These are phyloP conservation scores for Agrotis ipsilon DNA, from an alignment of 2,888 invertebrate genomes.

Conservation along the genomic window DNA sequence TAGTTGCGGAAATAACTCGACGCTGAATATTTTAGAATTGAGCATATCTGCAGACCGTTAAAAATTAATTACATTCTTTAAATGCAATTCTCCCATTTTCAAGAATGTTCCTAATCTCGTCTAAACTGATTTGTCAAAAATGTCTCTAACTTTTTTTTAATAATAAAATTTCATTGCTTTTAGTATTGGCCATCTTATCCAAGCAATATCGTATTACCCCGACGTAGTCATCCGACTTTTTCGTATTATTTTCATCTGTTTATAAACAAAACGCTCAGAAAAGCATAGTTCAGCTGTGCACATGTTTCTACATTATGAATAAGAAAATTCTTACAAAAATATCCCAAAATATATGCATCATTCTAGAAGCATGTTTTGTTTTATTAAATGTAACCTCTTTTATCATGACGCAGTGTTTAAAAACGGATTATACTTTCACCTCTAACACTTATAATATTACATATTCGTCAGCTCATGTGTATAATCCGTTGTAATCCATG, in stretches of 20 bases:
- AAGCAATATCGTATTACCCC: neutral
- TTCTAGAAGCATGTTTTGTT: no score
- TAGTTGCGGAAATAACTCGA: neutral
- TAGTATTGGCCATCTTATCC: neutral
- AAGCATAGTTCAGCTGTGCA: neutral
- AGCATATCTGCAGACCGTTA: neutral
- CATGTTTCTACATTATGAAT: no score
- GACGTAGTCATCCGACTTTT: neutral
- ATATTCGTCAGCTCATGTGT: constrained; percentile 17
- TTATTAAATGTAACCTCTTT: neutral
- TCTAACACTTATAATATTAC: constrained; percentile 18
- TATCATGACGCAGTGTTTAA: constrained; percentile 22
- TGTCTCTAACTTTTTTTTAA: neutral
- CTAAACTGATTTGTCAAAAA: neutral
- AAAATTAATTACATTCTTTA: neutral
- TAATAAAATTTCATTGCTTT: neutral
- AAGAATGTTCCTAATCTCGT: neutral
- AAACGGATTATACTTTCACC: constrained; percentile 26
- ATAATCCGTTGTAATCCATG: constrained; percentile 39
- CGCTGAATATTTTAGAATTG: neutral
- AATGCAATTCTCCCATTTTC: neutral
- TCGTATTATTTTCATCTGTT: neutral
- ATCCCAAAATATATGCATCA: neutral
- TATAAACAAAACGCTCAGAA: neutral
- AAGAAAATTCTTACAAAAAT: neutral